Evolutionary conservation across 2,888 invertebrate genomes (phyloP).

Genomic region (Leptopilina syphax): DNA sequence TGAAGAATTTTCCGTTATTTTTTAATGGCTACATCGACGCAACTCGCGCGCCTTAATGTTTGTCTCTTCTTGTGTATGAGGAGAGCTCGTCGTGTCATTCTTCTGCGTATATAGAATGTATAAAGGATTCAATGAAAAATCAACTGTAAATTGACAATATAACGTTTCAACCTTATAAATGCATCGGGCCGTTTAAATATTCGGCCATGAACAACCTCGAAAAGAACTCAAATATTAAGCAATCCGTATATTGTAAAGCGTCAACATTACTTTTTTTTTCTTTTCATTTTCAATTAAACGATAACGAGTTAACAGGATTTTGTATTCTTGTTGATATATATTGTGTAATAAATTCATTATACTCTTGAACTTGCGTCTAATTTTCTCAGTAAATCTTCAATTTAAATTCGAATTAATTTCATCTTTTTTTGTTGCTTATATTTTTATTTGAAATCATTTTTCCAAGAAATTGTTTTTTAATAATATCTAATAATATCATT

Average conservation of each 20-base stretch:
- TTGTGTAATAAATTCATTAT: too few species aligned
- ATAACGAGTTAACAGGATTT: background rate
- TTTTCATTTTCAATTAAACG: background rate
- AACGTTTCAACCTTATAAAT: background rate
- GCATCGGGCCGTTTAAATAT: background rate
- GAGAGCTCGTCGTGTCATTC: conserved; percentile 2
- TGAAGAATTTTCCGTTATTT: conserved; percentile 16
- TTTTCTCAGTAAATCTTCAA: too few species aligned
- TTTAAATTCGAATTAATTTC: too few species aligned
- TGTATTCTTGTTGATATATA: background rate
- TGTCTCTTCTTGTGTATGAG: background rate
- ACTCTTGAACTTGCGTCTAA: too few species aligned
- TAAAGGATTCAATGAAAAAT: conserved; percentile 1
- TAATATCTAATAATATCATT: too few species aligned
- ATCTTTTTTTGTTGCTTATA: too few species aligned
- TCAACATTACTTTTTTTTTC: background rate
- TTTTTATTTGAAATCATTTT: too few species aligned
- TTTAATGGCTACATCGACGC: conserved; percentile 14
- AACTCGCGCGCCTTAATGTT: background rate
- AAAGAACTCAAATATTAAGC: background rate
- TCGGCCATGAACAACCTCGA: conserved; percentile 2
- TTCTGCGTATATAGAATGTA: background rate
- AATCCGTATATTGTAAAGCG: background rate
- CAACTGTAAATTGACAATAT: conserved; percentile 19
- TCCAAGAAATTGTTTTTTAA: too few species aligned